These are phyloP conservation scores for Meteorus sp. DNA, from an alignment of 1,140 invertebrate species.

Conservation along the genomic window DNA sequence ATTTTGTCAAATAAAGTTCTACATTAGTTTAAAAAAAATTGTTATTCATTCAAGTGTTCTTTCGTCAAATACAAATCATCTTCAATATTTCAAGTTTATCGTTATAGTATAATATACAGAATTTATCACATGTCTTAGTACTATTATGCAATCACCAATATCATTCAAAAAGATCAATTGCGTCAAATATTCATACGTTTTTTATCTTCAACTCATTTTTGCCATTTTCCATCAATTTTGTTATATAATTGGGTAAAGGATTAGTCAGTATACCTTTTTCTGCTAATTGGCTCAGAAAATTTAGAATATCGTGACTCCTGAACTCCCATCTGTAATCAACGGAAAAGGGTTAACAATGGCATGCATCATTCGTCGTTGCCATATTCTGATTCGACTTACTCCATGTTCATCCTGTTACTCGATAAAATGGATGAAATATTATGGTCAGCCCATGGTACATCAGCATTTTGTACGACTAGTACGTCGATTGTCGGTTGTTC, in stretches of 20 bases:
- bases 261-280: not conserved
- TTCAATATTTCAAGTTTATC: too few species aligned
- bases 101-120: too few species aligned
- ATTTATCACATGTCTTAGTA: too few species aligned
- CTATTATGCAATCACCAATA: too few species aligned
- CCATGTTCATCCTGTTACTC: conserved; percentile 27
- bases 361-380: too few species aligned
- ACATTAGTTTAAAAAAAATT: too few species aligned
- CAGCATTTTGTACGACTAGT: conserved; percentile 31
- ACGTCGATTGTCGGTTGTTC: conserved; percentile 38
- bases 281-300: not conserved
- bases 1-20: too few species aligned
- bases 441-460: conserved; percentile 26
- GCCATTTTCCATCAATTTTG: not conserved
- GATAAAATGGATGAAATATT: conserved; percentile 26
- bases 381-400: too few species aligned
- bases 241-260: conserved; percentile 1
- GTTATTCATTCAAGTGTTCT: too few species aligned
- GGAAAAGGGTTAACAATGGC: too few species aligned
- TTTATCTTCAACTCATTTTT: not conserved
- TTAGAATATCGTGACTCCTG: not conserved
- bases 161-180: too few species aligned
- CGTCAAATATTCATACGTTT: not conserved
- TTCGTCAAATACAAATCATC: too few species aligned
- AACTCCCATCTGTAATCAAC: conserved; percentile 2